phyloP scores from a whole-genome alignment of 2,797 vertebrate genomes.

The Staurois parvus region DNA sequence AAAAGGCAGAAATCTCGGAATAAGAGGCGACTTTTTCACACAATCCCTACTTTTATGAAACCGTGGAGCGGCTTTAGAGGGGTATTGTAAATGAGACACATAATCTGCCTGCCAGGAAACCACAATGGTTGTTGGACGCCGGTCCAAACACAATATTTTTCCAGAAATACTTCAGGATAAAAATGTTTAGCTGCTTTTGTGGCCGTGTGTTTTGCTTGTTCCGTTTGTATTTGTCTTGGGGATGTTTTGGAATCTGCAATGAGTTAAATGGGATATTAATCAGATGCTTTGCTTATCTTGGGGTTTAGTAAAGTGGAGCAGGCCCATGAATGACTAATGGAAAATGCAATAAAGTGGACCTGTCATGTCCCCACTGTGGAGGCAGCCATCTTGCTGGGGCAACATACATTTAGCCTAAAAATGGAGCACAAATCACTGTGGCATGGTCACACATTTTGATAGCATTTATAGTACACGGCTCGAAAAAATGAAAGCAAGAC shows the following conservation, averaged over 20 bases:
- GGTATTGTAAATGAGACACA: slow-evolving; percentile 31
- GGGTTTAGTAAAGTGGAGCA: neutral
- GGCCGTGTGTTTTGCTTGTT: slow-evolving; percentile 31
- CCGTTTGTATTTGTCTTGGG: slow-evolving; percentile 45
- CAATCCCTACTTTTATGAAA: slow-evolving; percentile 19
- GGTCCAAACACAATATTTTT: slow-evolving; percentile 54
- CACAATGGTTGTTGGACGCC: slow-evolving; percentile 13
- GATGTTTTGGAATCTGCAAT: slow-evolving; percentile 28
- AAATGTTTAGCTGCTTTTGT: slow-evolving; percentile 42
- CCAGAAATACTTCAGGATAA: slow-evolving; percentile 37
- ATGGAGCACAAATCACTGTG: too few species aligned
- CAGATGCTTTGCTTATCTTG: slow-evolving; percentile 16
- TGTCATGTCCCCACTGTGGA: neutral
- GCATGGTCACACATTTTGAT: too few species aligned
- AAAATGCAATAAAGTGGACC: neutral
- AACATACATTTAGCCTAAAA: neutral
- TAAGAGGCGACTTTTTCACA: neutral
- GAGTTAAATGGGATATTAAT: slow-evolving; percentile 9
- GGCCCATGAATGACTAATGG: neutral
- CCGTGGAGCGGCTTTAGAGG: neutral
- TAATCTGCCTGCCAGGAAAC: slow-evolving; percentile 31
- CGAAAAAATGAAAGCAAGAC: too few species aligned
- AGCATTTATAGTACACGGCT: too few species aligned
- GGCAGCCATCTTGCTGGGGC: neutral
- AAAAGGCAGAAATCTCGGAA: neutral